phyloP scores from a whole-genome alignment of 2,888 invertebrate genomes.

The Cheilosia pagana region DNA sequence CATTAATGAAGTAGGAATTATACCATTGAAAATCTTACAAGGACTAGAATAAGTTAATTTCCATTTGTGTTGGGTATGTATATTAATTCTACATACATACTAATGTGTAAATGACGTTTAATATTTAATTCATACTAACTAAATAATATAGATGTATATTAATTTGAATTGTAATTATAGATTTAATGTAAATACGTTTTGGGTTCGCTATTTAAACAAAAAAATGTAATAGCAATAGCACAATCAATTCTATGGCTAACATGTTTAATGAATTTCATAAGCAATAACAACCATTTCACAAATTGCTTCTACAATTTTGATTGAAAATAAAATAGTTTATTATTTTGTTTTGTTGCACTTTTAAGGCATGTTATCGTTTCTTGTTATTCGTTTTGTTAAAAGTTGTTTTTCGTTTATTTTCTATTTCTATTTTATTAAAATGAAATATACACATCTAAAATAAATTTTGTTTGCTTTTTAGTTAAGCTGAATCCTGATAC shows the following conservation, averaged over 20 bases:
- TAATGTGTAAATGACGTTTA: slow-evolving; percentile 20
- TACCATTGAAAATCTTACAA: slow-evolving; percentile 45
- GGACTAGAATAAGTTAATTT: slow-evolving; percentile 52
- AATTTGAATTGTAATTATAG: not conserved
- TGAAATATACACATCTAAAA: slow-evolving; percentile 63
- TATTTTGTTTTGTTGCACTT: slow-evolving; percentile 67
- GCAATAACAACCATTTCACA: slow-evolving; percentile 74
- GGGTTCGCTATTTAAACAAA: slow-evolving; percentile 5
- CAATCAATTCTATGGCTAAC: slow-evolving; percentile 25
- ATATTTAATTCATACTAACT: slow-evolving; percentile 43
- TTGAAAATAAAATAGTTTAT: slow-evolving; percentile 51
- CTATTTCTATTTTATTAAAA: slow-evolving; percentile 5
- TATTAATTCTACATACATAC: slow-evolving; percentile 36
- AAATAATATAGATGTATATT: slow-evolving; percentile 27
- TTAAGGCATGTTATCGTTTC: slow-evolving; percentile 64
- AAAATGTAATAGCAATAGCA: slow-evolving; percentile 7
- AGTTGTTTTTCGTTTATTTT: slow-evolving; percentile 24
- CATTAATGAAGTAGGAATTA: slow-evolving; percentile 38
- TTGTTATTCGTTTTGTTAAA: slow-evolving; percentile 30
- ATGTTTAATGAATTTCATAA: slow-evolving; percentile 57
- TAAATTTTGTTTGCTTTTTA: slow-evolving; percentile 9
- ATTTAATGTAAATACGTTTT: slow-evolving; percentile 31
- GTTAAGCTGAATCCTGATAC: slow-evolving; percentile 6
- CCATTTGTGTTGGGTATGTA: slow-evolving; percentile 15
- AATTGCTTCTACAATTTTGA: slow-evolving; percentile 65